A percentile compares a stretch with the other conserved stretches of the same genome.
phyloP scores from a whole-genome alignment of 2,888 invertebrate genomes.

The Lasius platythorax region DNA sequence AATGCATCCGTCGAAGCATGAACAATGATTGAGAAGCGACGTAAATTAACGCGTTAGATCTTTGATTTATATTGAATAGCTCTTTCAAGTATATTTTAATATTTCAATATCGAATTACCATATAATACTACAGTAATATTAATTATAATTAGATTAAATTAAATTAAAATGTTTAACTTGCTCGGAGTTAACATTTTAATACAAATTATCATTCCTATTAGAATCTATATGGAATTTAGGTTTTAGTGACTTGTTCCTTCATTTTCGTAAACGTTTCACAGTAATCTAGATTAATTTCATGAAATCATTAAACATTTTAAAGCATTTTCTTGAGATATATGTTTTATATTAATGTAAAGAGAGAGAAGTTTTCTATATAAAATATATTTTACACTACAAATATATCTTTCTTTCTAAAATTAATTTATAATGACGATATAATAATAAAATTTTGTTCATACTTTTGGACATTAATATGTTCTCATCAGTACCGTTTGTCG shows the following conservation, averaged over 20 bases:
- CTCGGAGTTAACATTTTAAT: background rate
- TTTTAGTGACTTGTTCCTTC: background rate
- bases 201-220: background rate
- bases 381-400: background rate
- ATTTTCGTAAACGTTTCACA: background rate
- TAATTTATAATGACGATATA: background rate
- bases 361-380: background rate
- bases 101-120: background rate
- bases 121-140: background rate
- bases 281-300: background rate
- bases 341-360: background rate
- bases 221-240: background rate
- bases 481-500: too few species aligned
- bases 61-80: background rate
- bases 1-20: background rate
- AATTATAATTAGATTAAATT: background rate
- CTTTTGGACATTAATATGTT: background rate
- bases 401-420: background rate
- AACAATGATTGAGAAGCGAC: background rate
- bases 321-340: background rate
- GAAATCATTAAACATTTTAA: background rate
- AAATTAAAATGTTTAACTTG: background rate
- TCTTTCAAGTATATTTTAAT: background rate
- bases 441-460: background rate
- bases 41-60: conserved; percentile 6